A percentile compares a stretch with the other conserved stretches of the same genome.
These are phyloP conservation scores for Tolypeutes matacus DNA, from an alignment of 2,797 vertebrate species.

Conservation along the genomic window DNA sequence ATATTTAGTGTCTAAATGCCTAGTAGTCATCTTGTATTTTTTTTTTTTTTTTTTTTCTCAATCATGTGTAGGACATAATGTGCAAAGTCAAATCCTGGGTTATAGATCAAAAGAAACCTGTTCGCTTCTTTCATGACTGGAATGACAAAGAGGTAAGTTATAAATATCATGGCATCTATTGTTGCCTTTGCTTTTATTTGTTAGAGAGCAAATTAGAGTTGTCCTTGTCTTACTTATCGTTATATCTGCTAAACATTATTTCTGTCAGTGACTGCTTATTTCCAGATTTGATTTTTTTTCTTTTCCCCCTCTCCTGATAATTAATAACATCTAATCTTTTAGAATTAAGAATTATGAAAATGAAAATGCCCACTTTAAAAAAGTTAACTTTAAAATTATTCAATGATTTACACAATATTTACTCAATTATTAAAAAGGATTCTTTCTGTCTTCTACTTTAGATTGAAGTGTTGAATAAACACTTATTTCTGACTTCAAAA, in stretches of 20 bases:
- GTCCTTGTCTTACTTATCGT: conserved; percentile 51
- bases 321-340: conserved; percentile 68
- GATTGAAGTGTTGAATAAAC: conserved; percentile 99
- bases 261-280: conserved; percentile 65
- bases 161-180: conserved; percentile 86
- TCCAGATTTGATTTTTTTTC: conserved; percentile 14
- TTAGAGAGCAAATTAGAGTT: conserved; percentile 62
- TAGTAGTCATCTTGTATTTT: conserved; percentile 91
- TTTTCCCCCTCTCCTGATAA: conserved; percentile 44
- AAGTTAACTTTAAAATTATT: conserved; percentile 62
- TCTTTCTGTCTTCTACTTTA: conserved; percentile 82
- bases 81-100: conserved; percentile 98
- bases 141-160: conserved; percentile 97
- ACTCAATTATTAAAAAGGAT: conserved; percentile 71
- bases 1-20: conserved; percentile 75
- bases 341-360: conserved; percentile 66
- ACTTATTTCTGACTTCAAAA: conserved; percentile 99
- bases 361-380: conserved; percentile 56
- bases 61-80: conserved; percentile 95
- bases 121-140: conserved; percentile 95
- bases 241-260: conserved; percentile 63
- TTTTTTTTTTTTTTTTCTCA: conserved; percentile 93
- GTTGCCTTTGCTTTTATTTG: conserved; percentile 81
- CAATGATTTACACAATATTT: conserved; percentile 15
- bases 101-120: conserved; percentile 96